Evolutionary conservation across 2,113 vertebrate genomes (phyloP), one percentile per base, ranked within the genome.

Genomic region (Oryzias celebensis): DNA sequence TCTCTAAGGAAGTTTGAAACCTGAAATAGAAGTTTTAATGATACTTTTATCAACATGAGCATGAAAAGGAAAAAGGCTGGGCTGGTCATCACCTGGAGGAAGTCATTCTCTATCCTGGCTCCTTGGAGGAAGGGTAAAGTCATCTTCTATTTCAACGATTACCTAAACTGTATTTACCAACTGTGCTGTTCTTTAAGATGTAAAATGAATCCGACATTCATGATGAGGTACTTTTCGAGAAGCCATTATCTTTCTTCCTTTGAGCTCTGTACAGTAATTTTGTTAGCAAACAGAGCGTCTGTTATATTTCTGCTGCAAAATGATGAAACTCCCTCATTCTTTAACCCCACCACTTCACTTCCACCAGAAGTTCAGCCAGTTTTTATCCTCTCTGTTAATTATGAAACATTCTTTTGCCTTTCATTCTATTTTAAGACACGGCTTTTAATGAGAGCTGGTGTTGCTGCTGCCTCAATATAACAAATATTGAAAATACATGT

Each of bases 111-210:
- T 54, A 87, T 93, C 67, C 73, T 82, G 46, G 78, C 86, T 51
- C 88, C 91, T 4, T 93, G 93, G 92, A 92, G 71, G 51, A 93
- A 89, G 94, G 93, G 94, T 94, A 92, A 60, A 54, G 20, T 24
- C 1, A 7, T 14, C 17, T 58, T 10, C 18, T 7, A 1, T 14
- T 14, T 47, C 23, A 2, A 16, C 22, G 5, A 4, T 44, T 42
- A 14, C 20, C 26, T 28, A 1, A 28, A 28, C 26, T 28, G 5
- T 18, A 20, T 23, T 22, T 23, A 51, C 22, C 6, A 22, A 26
- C 14, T 16, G 14, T 3, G 5, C 14, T 7, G 14, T 52, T 16
- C 4, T 4, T 4, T 18, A 23, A 26, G 49, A 22, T 12, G 5
- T 24, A 2, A 51, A 15, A 16, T 4, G 1, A 16, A 15, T 52